Conservation (phyloP, 2,888 invertebrate species). For the Poecilus cupreus region DNA sequence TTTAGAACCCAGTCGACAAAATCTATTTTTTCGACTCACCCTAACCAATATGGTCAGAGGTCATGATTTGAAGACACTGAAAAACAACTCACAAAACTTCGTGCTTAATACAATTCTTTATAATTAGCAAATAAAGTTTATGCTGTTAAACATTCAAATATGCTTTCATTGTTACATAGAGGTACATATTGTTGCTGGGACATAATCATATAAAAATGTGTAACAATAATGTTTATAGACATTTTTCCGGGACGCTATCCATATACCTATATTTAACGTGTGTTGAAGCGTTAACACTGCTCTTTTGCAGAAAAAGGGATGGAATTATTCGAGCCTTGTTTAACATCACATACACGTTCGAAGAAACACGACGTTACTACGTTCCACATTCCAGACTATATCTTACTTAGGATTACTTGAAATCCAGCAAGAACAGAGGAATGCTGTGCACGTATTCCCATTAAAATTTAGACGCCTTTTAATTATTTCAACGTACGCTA, state of each 20-base stretch:
- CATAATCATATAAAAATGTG: background rate
- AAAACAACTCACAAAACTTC: no score
- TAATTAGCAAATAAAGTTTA: no score
- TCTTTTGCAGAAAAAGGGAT: background rate
- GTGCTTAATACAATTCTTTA: no score
- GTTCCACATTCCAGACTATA: constrained; percentile 7
- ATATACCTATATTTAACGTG: constrained; percentile 18
- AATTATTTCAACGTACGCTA: constrained; percentile 41
- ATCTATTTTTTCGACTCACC: no score
- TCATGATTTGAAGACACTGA: no score
- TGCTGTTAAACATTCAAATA: no score
- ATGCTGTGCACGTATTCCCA: constrained; percentile 48
- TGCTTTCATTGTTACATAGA: no score
- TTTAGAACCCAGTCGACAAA: no score
- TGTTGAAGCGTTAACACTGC: constrained; percentile 17
- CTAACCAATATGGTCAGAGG: no score
- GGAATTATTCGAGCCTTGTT: constrained; percentile 38
- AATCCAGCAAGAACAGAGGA: constrained; percentile 24
- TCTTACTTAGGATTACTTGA: constrained; percentile 29
- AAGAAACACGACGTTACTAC: constrained; percentile 23
- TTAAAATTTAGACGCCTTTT: constrained; percentile 52
- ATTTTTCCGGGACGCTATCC: background rate
- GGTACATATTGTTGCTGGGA: no score
- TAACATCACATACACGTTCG: constrained; percentile 37
- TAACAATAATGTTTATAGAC: background rate